A percentile compares a stretch with the other conserved stretches of the same genome.
Evolutionary conservation across 2,797 vertebrate genomes (phyloP).

Genomic region (Pyrrhura leucotis): DNA sequence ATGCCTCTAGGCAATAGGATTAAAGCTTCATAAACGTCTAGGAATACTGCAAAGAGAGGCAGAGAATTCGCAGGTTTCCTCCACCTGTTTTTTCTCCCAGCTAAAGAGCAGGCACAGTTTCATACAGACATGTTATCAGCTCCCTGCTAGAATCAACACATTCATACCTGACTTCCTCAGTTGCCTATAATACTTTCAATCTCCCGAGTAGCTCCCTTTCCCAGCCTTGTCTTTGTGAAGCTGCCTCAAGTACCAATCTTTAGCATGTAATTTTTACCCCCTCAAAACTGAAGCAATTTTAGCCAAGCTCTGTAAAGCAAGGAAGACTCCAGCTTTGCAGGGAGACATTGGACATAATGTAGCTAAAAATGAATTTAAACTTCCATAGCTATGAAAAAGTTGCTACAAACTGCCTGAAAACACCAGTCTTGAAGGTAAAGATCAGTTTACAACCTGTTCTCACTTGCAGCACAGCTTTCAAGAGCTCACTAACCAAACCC

Average conservation of each 20-base stretch:
- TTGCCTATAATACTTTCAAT: not conserved
- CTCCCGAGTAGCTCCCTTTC: not conserved
- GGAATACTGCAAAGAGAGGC: not conserved
- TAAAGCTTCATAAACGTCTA: not conserved
- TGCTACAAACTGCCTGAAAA: not conserved
- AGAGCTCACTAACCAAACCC: not conserved
- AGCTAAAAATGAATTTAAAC: not conserved
- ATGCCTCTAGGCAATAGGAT: not conserved
- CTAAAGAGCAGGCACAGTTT: not conserved
- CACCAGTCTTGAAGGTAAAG: not conserved
- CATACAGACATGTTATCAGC: not conserved
- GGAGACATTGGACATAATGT: not conserved
- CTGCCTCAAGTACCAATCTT: not conserved
- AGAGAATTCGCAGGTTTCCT: not conserved
- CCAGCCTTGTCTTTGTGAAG: not conserved
- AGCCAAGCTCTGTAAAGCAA: not conserved
- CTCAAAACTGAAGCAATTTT: not conserved
- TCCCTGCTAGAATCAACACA: not conserved
- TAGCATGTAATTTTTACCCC: not conserved
- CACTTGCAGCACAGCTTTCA: slow-evolving; percentile 2
- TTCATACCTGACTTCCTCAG: not conserved
- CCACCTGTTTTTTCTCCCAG: not conserved
- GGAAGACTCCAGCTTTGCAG: not conserved
- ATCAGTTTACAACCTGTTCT: slow-evolving; percentile 5
- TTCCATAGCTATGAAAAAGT: not conserved